Base-by-base conservation (phyloP, 2,113 vertebrate species). In the Canis aureus region DNA sequence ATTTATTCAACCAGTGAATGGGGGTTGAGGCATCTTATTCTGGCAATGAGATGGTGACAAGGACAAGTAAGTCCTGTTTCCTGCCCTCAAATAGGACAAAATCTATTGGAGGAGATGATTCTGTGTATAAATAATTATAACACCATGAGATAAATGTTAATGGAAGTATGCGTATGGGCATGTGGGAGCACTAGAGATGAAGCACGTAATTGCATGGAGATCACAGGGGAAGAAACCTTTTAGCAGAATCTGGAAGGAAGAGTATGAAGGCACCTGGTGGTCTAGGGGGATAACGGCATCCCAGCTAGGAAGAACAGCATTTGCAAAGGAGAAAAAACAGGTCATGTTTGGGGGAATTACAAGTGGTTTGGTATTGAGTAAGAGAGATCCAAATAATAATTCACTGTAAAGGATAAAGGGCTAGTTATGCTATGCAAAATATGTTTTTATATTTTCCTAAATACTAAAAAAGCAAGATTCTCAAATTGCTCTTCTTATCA, bases 401-500 rank as follows among this genome's bases (percentile, higher is more conserved):
- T 13, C 27, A 71, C 16, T 29, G 11, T 17, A 17, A 95, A 49
- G 4, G 20, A 80, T 53, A 94, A 35, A 78, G 64, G 22, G 11
- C n/a, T 76, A 87, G 43, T 90, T 62, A 71, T 8, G 15, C 8
- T 78, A 32, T 17, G 27, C 29, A 67, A 62, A 94, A 96, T 84
- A 78, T 64, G 55, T 86, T 71, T 57, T 19, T 32, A 64, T 59
- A 32, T 35, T 90, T 97, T 80, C 57, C 74, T 83, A 90, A 81
- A 69, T 62, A 86, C 6, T 67, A 60, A 94, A 64, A 62, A 86
- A 93, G n/a, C 22, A 43, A 95, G 66, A 15, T 62, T 86, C 25
- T 16, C 55, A 95, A 93, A 76, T 84, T 80, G 35, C 32, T 84
- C 93, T 90, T 92, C 57, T 95, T 84, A 51, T 71, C 73, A 94